phyloP scores from a whole-genome alignment of 2,113 vertebrate genomes.

The Zosterops pallidus region DNA sequence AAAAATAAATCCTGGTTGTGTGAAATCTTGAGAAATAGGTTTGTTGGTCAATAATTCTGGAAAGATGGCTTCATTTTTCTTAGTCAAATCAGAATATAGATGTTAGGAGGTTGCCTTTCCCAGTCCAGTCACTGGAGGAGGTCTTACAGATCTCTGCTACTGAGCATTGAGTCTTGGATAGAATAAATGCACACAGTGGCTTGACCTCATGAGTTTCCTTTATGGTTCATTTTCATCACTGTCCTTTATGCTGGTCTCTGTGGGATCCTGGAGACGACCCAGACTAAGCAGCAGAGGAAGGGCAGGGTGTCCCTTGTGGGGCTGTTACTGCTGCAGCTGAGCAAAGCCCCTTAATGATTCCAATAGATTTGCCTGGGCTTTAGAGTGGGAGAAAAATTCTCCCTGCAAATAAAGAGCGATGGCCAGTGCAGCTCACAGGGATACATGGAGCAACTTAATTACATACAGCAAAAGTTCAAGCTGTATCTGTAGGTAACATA shows the following conservation, averaged over 20 bases:
- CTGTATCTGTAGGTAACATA: not conserved
- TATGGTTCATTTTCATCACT: conserved; percentile 61
- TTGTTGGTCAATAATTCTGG: not conserved
- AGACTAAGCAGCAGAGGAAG: conserved; percentile 20
- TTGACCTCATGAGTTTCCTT: conserved; percentile 39
- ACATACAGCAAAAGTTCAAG: not conserved
- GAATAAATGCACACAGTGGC: not conserved
- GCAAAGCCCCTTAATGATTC: conserved; percentile 45
- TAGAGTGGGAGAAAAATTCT: not conserved
- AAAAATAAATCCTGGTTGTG: not conserved
- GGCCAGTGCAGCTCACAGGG: not conserved
- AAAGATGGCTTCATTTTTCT: not conserved
- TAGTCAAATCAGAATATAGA: not conserved
- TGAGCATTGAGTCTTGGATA: accelerated
- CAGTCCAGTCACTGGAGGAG: not conserved
- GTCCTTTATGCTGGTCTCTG: conserved; percentile 36
- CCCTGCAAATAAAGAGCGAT: not conserved
- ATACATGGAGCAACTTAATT: not conserved
- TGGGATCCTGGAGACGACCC: not conserved
- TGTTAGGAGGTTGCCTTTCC: not conserved
- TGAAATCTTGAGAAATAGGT: not conserved
- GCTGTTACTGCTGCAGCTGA: conserved; percentile 3
- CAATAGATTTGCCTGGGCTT: not conserved
- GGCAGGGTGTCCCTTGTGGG: conserved; percentile 47
- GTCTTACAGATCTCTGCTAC: not conserved